Percentiles rank a stretch among this genome's conserved stretches.
Evolutionary conservation across 2,113 vertebrate genomes (phyloP).

Genomic region (Leucosticte australis): DNA sequence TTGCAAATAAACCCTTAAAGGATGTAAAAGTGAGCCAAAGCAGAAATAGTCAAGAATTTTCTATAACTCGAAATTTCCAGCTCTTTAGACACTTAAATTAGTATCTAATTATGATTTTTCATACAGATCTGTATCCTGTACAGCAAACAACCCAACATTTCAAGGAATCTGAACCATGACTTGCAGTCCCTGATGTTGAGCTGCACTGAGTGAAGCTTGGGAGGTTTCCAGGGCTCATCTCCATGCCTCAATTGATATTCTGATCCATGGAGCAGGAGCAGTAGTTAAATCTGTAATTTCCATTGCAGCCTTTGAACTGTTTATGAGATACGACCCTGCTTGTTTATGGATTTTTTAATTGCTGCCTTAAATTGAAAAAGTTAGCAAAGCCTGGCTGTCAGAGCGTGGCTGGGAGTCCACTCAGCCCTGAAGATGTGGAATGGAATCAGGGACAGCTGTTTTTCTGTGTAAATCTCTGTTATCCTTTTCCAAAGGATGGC

Average conservation of each 20-base stretch:
- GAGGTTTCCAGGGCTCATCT: not conserved
- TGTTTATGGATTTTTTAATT: conserved; percentile 16
- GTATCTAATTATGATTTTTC: not conserved
- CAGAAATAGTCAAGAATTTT: not conserved
- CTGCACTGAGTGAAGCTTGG: not conserved
- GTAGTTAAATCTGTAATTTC: not conserved
- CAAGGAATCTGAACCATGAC: not conserved
- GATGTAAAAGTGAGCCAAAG: not conserved
- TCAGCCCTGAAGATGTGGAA: fast-evolving
- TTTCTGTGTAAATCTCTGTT: not conserved
- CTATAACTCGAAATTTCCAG: not conserved
- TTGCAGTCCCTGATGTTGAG: not conserved
- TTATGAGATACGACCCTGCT: not conserved
- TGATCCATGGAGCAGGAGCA: not conserved
- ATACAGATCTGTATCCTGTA: not conserved
- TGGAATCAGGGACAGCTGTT: not conserved
- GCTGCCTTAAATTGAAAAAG: not conserved
- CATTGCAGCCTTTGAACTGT: not conserved
- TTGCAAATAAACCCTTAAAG: not conserved
- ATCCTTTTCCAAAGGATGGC: not conserved
- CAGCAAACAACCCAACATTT: not conserved
- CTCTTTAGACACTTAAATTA: not conserved
- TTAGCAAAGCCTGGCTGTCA: not conserved
- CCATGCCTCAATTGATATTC: not conserved
- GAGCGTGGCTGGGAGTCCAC: not conserved